Base-by-base conservation (phyloP, 2,888 invertebrate species). In the Hirtodrosophila trivittata region DNA sequence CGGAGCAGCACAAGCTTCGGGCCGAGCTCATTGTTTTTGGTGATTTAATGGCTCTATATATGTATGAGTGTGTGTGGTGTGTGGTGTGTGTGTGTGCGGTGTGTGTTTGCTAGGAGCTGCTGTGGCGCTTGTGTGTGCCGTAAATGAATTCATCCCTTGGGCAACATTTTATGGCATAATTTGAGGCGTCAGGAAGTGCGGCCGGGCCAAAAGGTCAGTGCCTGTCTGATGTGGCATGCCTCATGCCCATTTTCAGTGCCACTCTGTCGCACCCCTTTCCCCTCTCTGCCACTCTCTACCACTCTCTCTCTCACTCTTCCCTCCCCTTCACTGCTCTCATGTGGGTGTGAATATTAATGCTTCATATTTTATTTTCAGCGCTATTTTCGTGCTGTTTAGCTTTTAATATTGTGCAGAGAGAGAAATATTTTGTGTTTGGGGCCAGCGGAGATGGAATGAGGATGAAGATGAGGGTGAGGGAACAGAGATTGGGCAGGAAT, bases 161-260 rank as follows among this genome's bases (percentile, higher is more conserved):
- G 80, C 86, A 85, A 80, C 80, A 80, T 80, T 80, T 80, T 87
- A 80, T 80, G 87, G 80, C 80, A 80, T 80, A 80, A 80, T 80
- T 80, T 87, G 80, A 80, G 80, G 80, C 86, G 86, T 78, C 86
- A 70, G 86, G 67, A 87, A 70, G 80, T 85, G 64, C 62, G 75
- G 66, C 78, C 75, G 58, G 65, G 81, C 45, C 87, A 64, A 77
- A 65, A 72, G 75, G 77, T 76, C 77, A 76, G 66, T 69, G 74
- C 63, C 64, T 77, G 74, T 68, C 70, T 75, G 78, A 60, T 77
- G 70, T 68, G 63, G 76, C 80, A 78, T 70, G 71, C 78, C 51
- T 69, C 45, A 55, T 78, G 60, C 71, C 68, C 47, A 71, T 66
- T 60, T 21, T 67, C 42, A 43, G 32, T 54, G 38, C 10, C 37